Evolutionary conservation across 2,888 invertebrate species (phyloP).

Genomic region (Ellobium chinense): DNA sequence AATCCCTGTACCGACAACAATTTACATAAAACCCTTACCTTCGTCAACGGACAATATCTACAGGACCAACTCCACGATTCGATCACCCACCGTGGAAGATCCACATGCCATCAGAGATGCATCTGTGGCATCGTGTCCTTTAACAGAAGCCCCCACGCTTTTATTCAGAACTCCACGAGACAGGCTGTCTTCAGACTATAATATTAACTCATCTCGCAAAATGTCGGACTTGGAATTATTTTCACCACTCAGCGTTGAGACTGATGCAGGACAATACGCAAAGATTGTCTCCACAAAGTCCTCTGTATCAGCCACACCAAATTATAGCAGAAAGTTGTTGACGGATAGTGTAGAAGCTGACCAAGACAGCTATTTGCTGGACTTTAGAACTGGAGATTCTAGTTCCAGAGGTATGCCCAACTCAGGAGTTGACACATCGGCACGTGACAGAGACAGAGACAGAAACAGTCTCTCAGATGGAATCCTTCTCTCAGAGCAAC

Average conservation of each 20-base stretch:
- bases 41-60: slow-evolving; percentile 15
- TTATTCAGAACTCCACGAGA: not conserved
- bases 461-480: not conserved
- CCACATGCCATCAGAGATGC: not conserved
- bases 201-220: not conserved
- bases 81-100: not conserved
- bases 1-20: not conserved
- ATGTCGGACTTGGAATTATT: not conserved
- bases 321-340: not conserved
- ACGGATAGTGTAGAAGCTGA: not conserved
- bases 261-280: too few relatives aligned
- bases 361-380: not conserved
- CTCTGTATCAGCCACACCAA: not conserved
- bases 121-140: not conserved
- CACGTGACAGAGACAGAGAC: not conserved
- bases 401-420: not conserved
- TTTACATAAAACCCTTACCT: not conserved
- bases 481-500: slow-evolving; percentile 4
- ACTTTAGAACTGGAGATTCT: not conserved
- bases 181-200: not conserved
- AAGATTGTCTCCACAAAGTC: not conserved
- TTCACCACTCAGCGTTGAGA: too few relatives aligned
- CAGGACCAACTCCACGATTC: not conserved
- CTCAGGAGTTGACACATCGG: not conserved
- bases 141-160: not conserved